A percentile compares a stretch with the other conserved stretches of the same genome.
Conservation (phyloP, 2,797 vertebrate genomes). For the Fratercula arctica region DNA sequence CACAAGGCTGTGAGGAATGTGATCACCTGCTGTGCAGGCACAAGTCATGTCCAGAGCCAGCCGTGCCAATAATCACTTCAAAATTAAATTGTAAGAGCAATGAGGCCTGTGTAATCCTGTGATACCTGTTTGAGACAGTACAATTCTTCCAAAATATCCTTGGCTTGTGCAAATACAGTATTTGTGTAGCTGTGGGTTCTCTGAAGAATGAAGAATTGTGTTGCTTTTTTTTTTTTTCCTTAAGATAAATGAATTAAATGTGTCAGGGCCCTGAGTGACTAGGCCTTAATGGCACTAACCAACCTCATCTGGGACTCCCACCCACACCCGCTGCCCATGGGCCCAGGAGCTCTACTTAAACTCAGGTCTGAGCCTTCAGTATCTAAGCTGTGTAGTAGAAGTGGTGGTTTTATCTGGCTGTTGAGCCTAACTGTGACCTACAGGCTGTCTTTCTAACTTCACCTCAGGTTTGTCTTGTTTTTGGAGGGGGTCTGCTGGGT, state of each 20-base stretch:
- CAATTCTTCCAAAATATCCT: background rate
- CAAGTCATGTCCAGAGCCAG: background rate
- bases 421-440: rapidly evolving
- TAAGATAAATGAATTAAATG: background rate
- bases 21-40: background rate
- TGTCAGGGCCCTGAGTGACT: background rate
- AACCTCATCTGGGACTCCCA: background rate
- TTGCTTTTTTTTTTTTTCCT: background rate
- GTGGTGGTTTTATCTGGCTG: rapidly evolving
- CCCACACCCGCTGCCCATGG: background rate
- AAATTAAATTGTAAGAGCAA: background rate
- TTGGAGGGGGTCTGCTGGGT: background rate
- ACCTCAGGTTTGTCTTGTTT: background rate
- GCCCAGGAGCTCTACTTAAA: background rate
- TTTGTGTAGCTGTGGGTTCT: background rate
- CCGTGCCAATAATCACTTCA: background rate
- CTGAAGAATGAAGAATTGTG: background rate
- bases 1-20: background rate
- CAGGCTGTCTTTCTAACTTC: rapidly evolving
- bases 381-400: rapidly evolving
- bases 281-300: background rate
- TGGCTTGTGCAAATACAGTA: background rate
- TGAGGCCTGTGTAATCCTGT: background rate
- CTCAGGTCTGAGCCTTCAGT: background rate
- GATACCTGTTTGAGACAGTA: background rate